A percentile compares a stretch with the other conserved stretches of the same genome.
phyloP scores from a whole-genome alignment of 1,140 invertebrate species.

The Papilio dardanus region DNA sequence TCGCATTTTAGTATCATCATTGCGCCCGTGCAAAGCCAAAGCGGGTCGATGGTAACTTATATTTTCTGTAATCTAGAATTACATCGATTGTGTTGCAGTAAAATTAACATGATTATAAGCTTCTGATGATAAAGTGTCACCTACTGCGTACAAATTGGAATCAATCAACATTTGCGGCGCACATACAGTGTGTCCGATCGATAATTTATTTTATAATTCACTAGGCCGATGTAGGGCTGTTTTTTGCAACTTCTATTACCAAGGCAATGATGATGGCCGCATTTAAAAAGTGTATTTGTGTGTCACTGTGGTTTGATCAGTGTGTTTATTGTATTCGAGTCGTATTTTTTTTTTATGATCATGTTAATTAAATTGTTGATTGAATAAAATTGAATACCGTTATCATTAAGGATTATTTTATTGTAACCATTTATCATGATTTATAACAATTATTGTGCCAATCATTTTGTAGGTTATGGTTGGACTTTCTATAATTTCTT shows the following conservation, averaged over 20 bases:
- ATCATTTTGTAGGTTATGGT: background rate
- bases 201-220: constrained; percentile 41
- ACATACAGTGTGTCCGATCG: constrained; percentile 39
- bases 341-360: background rate
- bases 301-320: background rate
- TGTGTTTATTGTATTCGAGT: background rate
- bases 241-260: constrained; percentile 18
- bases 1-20: too few species aligned
- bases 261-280: constrained; percentile 9
- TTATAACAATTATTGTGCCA: too few species aligned
- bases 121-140: constrained; percentile 28
- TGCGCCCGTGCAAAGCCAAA: too few species aligned
- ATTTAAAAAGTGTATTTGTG: background rate
- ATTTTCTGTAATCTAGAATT: background rate
- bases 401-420: too few species aligned
- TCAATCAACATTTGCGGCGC: background rate
- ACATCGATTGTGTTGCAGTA: background rate
- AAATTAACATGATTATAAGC: constrained; percentile 16
- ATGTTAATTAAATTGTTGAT: background rate
- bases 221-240: constrained; percentile 19
- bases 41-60: too few species aligned
- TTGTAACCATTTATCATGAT: too few species aligned
- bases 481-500: background rate
- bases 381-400: background rate
- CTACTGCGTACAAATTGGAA: constrained; percentile 4